These are phyloP conservation scores for Tryphoninae sp. DNA, from an alignment of 2,888 invertebrate genomes.

Conservation along the genomic window DNA sequence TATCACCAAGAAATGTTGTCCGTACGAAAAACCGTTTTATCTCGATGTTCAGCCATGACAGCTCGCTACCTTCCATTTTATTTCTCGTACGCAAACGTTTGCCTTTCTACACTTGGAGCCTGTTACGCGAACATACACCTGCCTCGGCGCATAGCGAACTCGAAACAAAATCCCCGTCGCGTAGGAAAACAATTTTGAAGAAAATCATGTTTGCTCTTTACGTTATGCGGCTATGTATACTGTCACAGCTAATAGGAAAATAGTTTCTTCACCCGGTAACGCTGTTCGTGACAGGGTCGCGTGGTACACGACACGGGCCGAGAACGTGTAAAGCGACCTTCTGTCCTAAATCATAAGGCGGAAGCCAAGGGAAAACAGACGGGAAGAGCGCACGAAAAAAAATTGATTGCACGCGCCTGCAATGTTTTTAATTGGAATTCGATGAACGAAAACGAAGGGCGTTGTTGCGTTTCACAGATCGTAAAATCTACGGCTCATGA, in stretches of 20 bases:
- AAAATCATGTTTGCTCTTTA: conserved; percentile 34
- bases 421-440: too few species aligned
- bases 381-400: too few species aligned
- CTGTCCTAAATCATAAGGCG: too few species aligned
- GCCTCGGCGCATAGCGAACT: neutral
- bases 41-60: neutral
- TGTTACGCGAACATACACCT: neutral
- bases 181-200: conserved; percentile 13
- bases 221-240: neutral
- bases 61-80: neutral
- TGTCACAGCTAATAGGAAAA: neutral
- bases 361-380: too few species aligned
- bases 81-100: neutral
- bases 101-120: neutral
- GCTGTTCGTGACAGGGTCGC: neutral
- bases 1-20: neutral
- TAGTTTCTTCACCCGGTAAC: neutral
- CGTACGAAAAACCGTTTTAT: neutral
- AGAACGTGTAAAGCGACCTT: neutral
- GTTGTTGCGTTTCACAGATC: too few species aligned
- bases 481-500: too few species aligned
- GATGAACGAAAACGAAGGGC: too few species aligned
- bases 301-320: neutral
- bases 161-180: conserved; percentile 3
- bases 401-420: too few species aligned